Conservation (phyloP, 2,797 vertebrate species). For the Acrossocheilus wenchowensis region DNA sequence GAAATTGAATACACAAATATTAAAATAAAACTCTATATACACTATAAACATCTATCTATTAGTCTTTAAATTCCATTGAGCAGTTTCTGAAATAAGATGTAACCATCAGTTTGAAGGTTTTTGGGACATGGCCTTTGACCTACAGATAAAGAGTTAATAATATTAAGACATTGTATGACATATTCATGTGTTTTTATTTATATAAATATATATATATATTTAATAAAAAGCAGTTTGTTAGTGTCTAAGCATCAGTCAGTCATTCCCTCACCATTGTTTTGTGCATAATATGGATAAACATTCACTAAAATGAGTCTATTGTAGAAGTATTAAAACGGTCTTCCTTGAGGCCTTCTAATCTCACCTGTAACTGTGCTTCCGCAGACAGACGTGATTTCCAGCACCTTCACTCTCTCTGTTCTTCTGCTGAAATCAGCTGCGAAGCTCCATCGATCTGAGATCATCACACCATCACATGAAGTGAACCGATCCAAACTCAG, state of each 20-base stretch:
- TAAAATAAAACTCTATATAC: too few relatives aligned
- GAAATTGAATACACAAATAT: too few relatives aligned
- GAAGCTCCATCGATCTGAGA: neutral
- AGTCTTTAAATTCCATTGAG: neutral
- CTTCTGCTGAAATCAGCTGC: neutral
- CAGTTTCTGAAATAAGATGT: neutral
- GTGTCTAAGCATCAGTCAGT: neutral
- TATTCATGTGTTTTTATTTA: too few relatives aligned
- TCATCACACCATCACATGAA: neutral
- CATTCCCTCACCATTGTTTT: neutral
- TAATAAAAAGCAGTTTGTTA: neutral
- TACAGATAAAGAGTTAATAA: neutral
- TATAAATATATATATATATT: too few relatives aligned
- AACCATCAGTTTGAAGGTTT: neutral
- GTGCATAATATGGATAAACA: too few relatives aligned
- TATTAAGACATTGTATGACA: neutral
- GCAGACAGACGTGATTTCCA: neutral
- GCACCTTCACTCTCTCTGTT: neutral
- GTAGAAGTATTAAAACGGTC: neutral
- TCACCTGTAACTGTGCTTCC: neutral
- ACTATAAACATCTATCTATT: too few relatives aligned
- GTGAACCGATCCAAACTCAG: neutral
- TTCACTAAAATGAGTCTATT: neutral
- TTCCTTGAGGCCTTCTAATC: neutral
- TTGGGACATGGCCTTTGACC: neutral